Conservation (phyloP, 2,888 invertebrate genomes). For the Rhopalosiphum nymphaeae region DNA sequence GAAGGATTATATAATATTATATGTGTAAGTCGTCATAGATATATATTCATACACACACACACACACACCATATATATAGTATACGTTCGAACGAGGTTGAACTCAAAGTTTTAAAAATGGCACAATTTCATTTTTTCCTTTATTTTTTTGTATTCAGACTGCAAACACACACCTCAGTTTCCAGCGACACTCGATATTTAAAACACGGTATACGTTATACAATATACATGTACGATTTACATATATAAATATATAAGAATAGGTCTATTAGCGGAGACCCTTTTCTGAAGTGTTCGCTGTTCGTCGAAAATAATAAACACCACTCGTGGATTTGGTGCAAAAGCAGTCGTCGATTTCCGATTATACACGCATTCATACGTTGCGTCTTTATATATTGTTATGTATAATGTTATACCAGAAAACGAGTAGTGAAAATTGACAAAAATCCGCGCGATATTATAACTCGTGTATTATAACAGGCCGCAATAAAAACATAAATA, state of each 20-base stretch:
- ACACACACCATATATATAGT: not conserved
- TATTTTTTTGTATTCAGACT: not conserved
- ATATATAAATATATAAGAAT: not conserved
- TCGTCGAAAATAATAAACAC: not conserved
- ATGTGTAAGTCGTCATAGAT: not conserved
- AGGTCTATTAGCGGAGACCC: not conserved
- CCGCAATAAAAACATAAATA: no score
- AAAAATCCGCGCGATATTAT: not conserved
- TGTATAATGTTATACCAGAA: not conserved
- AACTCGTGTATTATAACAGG: not conserved
- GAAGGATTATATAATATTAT: not conserved
- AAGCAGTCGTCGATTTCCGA: not conserved
- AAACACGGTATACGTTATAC: not conserved
- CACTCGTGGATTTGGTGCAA: not conserved
- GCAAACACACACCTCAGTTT: not conserved
- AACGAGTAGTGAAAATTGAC: not conserved
- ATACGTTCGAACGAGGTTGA: not conserved
- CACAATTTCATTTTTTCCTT: not conserved
- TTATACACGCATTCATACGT: not conserved
- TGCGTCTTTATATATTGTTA: not conserved
- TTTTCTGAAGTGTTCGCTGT: not conserved
- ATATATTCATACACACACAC: not conserved
- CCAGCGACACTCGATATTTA: not conserved
- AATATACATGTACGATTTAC: not conserved
- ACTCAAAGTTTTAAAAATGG: not conserved